phyloP scores from a whole-genome alignment of 2,888 invertebrate species.

The Acanthoscelides obtectus region DNA sequence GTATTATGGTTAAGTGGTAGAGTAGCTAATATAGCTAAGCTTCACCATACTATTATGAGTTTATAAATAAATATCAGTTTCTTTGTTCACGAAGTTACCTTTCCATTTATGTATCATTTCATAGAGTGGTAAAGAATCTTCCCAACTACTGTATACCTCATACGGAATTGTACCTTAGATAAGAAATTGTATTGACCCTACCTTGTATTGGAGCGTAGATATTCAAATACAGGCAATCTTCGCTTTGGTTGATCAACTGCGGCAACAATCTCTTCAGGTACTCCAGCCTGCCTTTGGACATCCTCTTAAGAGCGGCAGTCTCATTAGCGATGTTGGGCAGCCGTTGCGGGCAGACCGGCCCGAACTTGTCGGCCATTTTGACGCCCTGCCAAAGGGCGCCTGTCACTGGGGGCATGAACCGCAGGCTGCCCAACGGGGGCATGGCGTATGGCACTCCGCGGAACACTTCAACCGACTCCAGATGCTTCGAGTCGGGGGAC shows the following conservation, averaged over 20 bases:
- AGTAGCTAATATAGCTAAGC: no score
- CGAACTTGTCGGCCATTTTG: slow-evolving; percentile 79
- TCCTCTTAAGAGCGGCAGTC: slow-evolving; percentile 73
- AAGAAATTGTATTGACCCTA: slow-evolving; percentile 41
- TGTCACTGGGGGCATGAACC: slow-evolving; percentile 95
- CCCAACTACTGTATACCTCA: no score
- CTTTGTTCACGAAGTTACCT: no score
- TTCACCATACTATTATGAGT: no score
- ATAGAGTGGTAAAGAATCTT: no score
- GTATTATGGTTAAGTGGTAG: no score
- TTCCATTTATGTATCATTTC: no score
- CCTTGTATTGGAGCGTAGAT: slow-evolving; percentile 95
- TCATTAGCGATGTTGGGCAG: slow-evolving; percentile 82
- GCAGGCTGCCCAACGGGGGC: slow-evolving; percentile 79
- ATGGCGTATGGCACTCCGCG: slow-evolving; percentile 93
- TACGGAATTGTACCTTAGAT: neutral
- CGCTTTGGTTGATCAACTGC: slow-evolving; percentile 85
- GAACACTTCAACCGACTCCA: slow-evolving; percentile 89
- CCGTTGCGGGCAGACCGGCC: slow-evolving; percentile 90
- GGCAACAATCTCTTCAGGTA: slow-evolving; percentile 84
- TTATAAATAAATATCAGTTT: no score
- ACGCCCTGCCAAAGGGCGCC: slow-evolving; percentile 90
- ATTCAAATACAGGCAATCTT: slow-evolving; percentile 96
- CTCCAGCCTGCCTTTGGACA: slow-evolving; percentile 85
- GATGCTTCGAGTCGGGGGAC: slow-evolving; percentile 71